A percentile compares a stretch with the other conserved stretches of the same genome.
Evolutionary conservation across 2,888 invertebrate species (phyloP).

Genomic region (Drosophila borealis): DNA sequence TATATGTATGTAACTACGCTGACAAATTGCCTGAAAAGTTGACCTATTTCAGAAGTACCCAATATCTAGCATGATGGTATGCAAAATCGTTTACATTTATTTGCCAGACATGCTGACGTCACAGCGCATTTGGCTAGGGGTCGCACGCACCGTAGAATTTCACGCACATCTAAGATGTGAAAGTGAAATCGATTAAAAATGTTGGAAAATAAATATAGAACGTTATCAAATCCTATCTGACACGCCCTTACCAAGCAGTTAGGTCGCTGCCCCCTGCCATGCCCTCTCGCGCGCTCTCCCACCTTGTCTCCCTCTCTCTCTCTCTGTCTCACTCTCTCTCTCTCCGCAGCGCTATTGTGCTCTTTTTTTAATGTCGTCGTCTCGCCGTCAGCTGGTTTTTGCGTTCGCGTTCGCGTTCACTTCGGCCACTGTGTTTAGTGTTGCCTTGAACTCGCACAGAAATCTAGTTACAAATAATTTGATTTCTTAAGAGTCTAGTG

Average conservation of each 20-base stretch:
- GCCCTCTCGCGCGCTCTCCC: slow-evolving; percentile 18
- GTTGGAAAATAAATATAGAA: slow-evolving; percentile 21
- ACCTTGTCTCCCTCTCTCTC: slow-evolving; percentile 14
- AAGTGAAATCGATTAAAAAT: slow-evolving; percentile 1
- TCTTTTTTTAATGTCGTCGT: slow-evolving; percentile 17
- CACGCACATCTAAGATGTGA: slow-evolving; percentile 13
- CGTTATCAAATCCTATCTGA: slow-evolving; percentile 25
- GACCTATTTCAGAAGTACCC: background rate
- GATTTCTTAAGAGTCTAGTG: slow-evolving; percentile 62
- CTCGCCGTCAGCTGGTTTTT: slow-evolving; percentile 66
- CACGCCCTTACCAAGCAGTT: slow-evolving; percentile 36
- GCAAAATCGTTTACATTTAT: slow-evolving; percentile 5
- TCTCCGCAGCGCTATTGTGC: slow-evolving; percentile 17
- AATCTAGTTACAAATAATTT: slow-evolving; percentile 37
- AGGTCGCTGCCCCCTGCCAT: slow-evolving; percentile 15
- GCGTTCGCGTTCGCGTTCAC: slow-evolving; percentile 56
- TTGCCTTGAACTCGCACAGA: slow-evolving; percentile 59
- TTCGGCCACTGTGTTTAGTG: slow-evolving; percentile 74
- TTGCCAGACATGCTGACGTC: slow-evolving; percentile 27
- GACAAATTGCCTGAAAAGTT: background rate
- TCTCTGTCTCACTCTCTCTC: slow-evolving; percentile 21
- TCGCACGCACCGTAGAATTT: slow-evolving; percentile 3
- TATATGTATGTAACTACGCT: background rate
- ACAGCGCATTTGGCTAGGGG: slow-evolving; percentile 8
- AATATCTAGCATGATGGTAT: background rate